Percentiles rank a stretch among this genome's conserved stretches.
Conservation (phyloP, 2,888 invertebrate species). For the Cephonodes hylas region DNA sequence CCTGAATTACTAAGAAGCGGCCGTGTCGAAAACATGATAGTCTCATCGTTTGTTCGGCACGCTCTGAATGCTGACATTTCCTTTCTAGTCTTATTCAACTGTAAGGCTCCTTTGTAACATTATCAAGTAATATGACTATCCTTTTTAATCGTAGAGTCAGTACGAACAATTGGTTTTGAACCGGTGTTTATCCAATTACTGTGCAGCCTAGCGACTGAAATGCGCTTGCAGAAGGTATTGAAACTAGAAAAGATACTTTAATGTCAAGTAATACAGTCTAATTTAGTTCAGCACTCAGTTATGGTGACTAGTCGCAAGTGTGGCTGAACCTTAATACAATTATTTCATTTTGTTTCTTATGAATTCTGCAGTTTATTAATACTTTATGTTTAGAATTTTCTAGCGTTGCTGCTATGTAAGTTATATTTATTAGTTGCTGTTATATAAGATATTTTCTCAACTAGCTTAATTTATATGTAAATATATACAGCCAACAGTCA, state of each 20-base stretch:
- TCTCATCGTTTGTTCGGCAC: too few species aligned
- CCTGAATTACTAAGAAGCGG: too few species aligned
- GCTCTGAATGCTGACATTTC: too few species aligned
- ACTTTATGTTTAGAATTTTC: not conserved
- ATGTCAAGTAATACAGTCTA: not conserved
- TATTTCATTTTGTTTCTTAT: not conserved
- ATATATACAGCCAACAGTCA: too few species aligned
- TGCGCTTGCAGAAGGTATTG: not conserved
- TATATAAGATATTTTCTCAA: too few species aligned
- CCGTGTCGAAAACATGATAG: too few species aligned
- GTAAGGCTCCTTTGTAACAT: too few species aligned
- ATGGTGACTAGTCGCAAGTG: not conserved
- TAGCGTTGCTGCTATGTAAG: too few species aligned
- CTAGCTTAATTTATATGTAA: too few species aligned
- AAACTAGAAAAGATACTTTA: not conserved
- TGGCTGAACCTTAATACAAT: not conserved
- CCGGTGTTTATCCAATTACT: not conserved
- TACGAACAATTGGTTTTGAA: not conserved
- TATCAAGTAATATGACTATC: too few species aligned
- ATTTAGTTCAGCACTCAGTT: not conserved
- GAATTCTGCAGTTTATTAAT: not conserved
- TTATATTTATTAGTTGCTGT: too few species aligned
- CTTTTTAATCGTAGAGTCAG: not conserved
- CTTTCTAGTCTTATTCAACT: too few species aligned
- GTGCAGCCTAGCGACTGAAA: not conserved